These are phyloP conservation scores for Heliocidaris tuberculata DNA, from an alignment of 35 echinoderm and acorn worm species.

Conservation along the genomic window DNA sequence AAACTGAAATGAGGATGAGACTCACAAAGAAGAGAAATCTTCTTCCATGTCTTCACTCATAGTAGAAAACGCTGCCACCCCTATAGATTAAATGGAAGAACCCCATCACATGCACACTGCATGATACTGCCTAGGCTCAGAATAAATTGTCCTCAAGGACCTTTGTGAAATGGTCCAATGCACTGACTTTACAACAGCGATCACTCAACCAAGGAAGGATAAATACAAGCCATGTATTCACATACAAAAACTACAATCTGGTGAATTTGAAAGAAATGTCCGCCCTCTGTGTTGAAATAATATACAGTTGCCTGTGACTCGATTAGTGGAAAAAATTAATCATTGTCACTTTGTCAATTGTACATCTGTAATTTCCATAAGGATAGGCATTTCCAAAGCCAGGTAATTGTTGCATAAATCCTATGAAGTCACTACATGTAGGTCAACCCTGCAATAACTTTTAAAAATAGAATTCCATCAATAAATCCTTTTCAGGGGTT, in stretches of 20 bases:
- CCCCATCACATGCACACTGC: constrained; percentile 23
- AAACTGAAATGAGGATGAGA: not conserved
- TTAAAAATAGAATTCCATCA: no score
- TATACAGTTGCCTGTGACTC: not conserved
- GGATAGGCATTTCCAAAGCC: no score
- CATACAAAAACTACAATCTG: not conserved
- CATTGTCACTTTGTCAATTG: no score
- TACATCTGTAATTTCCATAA: no score
- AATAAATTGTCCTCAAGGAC: constrained; percentile 39
- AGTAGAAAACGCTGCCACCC: not conserved
- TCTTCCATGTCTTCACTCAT: not conserved
- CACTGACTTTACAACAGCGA: not conserved
- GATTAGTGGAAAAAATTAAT: not conserved
- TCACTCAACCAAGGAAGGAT: not conserved
- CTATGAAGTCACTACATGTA: no score
- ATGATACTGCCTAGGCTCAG: constrained; percentile 25
- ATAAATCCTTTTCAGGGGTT: no score
- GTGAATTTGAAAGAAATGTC: not conserved
- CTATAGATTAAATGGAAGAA: constrained; percentile 16
- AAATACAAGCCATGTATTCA: not conserved
- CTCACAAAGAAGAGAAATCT: not conserved
- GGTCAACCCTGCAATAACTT: no score
- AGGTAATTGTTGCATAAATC: no score
- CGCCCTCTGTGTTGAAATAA: not conserved
- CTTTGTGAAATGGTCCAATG: constrained; percentile 27